phyloP scores from a whole-genome alignment of 2,888 invertebrate species.

The Dioctria rufipes region DNA sequence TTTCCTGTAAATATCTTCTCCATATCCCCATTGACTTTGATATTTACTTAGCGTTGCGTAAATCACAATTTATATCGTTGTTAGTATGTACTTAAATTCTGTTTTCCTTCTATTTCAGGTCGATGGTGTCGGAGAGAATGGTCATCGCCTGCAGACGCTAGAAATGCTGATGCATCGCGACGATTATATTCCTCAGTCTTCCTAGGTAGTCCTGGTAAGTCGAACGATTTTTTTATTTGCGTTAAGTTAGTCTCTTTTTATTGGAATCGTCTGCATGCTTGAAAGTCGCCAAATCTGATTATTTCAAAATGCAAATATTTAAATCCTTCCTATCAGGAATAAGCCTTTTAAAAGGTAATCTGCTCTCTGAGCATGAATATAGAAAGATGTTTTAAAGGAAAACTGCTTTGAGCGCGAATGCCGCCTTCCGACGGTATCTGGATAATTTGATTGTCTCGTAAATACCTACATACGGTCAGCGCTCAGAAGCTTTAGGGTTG shows the following conservation, averaged over 20 bases:
- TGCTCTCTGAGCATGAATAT: not conserved
- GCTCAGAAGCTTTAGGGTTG: not conserved
- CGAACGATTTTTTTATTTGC: slow-evolving; percentile 16
- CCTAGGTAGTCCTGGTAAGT: slow-evolving; percentile 88
- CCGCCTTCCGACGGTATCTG: slow-evolving; percentile 33
- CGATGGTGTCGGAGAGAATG: slow-evolving; percentile 95
- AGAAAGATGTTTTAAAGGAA: not conserved
- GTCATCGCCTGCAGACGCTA: slow-evolving; percentile 88
- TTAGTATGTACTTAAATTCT: slow-evolving; percentile 34
- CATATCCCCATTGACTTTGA: not conserved
- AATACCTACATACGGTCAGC: not conserved
- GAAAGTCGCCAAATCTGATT: slow-evolving; percentile 49
- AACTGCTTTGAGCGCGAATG: slow-evolving; percentile 29
- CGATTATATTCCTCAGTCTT: slow-evolving; percentile 92
- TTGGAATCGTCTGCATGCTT: slow-evolving; percentile 34
- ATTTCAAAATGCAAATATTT: slow-evolving; percentile 56
- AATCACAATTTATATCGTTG: slow-evolving; percentile 1
- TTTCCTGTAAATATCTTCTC: not conserved
- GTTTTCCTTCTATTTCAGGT: slow-evolving; percentile 75
- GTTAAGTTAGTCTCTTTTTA: not conserved
- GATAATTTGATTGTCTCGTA: slow-evolving; percentile 27
- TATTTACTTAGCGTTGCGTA: slow-evolving; percentile 32
- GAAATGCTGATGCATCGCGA: slow-evolving; percentile 84
- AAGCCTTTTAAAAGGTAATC: not conserved
- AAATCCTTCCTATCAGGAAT: slow-evolving; percentile 29